These are phyloP conservation scores for Drosophila punjabiensis DNA, from an alignment of 1,140 invertebrate genomes.

Conservation along the genomic window DNA sequence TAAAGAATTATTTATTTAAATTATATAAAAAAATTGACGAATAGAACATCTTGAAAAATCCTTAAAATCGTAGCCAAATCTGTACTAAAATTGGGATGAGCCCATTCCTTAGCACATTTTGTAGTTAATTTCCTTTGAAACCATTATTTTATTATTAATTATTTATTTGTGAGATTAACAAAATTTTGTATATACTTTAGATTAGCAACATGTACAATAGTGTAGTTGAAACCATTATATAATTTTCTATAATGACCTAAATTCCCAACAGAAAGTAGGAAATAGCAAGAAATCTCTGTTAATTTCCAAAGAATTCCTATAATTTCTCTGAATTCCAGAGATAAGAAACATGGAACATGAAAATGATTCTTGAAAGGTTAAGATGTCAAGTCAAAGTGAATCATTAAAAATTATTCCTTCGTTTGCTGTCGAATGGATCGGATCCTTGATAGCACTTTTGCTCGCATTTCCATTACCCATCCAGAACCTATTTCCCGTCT, in stretches of 20 bases:
- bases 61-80: background rate
- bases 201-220: too few species aligned
- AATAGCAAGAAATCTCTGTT: background rate
- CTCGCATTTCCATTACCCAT: constrained; percentile 39
- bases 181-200: too few species aligned
- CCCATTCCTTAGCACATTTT: too few species aligned
- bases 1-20: background rate
- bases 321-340: background rate
- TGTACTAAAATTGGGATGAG: background rate
- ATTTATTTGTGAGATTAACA: too few species aligned
- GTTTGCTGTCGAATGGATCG: constrained; percentile 3
- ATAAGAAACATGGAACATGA: background rate
- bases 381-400: constrained; percentile 18
- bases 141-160: background rate
- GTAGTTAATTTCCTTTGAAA: background rate
- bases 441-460: background rate
- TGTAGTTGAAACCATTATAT: background rate
- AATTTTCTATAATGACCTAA: background rate
- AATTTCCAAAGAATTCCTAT: background rate
- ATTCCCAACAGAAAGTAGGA: background rate
- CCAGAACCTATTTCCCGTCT: background rate
- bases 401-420: background rate
- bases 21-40: background rate
- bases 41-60: background rate
- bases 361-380: constrained; percentile 7